Evolutionary conservation across 1,140 invertebrate genomes (phyloP), one percentile per base, ranked within the genome.

Genomic region (Aphelinus certus): DNA sequence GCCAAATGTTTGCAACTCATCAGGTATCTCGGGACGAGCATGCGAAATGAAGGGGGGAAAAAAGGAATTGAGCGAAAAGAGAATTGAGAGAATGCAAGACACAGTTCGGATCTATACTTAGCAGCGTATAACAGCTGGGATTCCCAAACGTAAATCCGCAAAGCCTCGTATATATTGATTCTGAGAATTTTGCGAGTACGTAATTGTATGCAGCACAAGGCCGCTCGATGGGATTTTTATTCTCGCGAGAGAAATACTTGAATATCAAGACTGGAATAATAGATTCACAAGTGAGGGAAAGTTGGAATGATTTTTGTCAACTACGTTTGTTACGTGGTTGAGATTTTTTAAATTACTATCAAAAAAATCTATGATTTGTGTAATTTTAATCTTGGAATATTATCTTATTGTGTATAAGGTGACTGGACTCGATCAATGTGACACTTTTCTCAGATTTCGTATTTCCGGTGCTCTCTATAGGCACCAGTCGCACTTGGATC

Each of bases 111-210:
- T 61, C 61, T 60, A 56, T 60, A 61, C 6, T 67, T 67, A 60
- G 26, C 56, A 66, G 0, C 49, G 63, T 58, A 26, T 26, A 51
- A 46, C 53, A 60, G 43, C 61, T 65, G 63, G 55, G 26, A 73
- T 66, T 66, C 66, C 63, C 70, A 56, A 56, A 64, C 45, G 45
- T 49, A 71, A 70, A 71, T 71, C 48, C 60, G 46, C 42, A 49
- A 57, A 68, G 55, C 7, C 26, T 60, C 43, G 9, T 63, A 45
- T 64, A 53, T 55, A 65, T 72, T 9, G 62, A 56, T 72, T 72
- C 53, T 42, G 46, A 58, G 62, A 65, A 72, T 57, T 46, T 43
- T 46, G n/a, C 53, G 7, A 9, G 57, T 26, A 26, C 26, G 26
- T 26, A 26, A 26, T 26, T 72, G 9, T 9, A 49, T 64, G 51